phyloP scores from a whole-genome alignment of 2,888 invertebrate genomes.

The Steinernema carpocapsae region DNA sequence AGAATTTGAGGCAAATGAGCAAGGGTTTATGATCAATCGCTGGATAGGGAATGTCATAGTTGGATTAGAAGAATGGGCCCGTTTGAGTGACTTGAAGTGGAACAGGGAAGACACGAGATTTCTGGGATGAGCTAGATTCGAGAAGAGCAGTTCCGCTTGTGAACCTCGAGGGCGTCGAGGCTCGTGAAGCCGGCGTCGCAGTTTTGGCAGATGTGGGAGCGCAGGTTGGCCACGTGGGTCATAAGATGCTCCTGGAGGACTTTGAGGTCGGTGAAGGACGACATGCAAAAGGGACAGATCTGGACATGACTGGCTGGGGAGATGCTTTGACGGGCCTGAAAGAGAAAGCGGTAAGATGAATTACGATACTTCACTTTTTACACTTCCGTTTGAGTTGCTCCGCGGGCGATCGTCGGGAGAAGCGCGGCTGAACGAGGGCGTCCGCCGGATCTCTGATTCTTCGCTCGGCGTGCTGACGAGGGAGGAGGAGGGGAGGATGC shows the following conservation, averaged over 20 bases:
- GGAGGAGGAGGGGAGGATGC: conserved; percentile 36
- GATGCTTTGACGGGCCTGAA: conserved; percentile 18
- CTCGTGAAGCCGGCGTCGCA: conserved; percentile 73
- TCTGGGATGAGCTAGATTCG: background rate
- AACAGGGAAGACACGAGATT: conserved; percentile 3
- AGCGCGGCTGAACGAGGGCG: conserved; percentile 6
- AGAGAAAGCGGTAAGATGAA: background rate
- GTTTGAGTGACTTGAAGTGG: background rate
- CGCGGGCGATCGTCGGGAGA: conserved; percentile 13
- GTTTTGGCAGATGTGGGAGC: conserved; percentile 71
- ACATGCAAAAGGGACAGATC: conserved; percentile 24
- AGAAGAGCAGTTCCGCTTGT: conserved; percentile 51
- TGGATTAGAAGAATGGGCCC: conserved; percentile 10
- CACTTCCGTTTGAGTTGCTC: conserved; percentile 18
- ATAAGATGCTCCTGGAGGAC: conserved; percentile 53
- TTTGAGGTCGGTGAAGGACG: conserved; percentile 19
- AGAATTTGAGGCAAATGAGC: conserved; percentile 7
- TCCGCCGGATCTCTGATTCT: background rate
- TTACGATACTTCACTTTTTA: background rate
- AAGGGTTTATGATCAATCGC: background rate
- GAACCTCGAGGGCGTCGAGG: conserved; percentile 70
- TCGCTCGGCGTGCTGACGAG: conserved; percentile 38
- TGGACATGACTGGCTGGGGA: background rate
- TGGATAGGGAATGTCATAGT: conserved; percentile 15
- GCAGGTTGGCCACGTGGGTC: conserved; percentile 62